Base-by-base conservation (phyloP, 2,888 invertebrate species). In the Epirrita christyi region DNA sequence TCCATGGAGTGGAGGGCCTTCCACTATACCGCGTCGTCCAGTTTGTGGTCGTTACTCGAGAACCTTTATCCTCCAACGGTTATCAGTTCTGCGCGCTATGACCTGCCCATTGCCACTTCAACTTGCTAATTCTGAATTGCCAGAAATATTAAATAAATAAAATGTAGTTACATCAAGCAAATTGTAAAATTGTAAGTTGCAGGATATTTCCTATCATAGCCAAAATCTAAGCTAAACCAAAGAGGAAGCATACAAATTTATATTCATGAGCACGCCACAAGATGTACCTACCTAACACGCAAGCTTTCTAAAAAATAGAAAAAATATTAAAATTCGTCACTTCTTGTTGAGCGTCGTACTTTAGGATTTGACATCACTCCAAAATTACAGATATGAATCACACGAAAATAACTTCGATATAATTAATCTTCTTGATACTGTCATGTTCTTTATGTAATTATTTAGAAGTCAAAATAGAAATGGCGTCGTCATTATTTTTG, bases 241-340 rank as follows among this genome's bases (percentile, higher is more conserved):
- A 15, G 6, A 40, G 42, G 44, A 42, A 52, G 50, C 40, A 50
- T 50, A 41, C 37, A 21, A 52, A 58, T 50, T 42, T 53, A 50
- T 53, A 59, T 61, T 55, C 42, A 58, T 29, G 37, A 47, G 55
- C 63, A 65, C 65, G 68, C 60, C 56, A 64, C 43, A 61, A 61
- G 10, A 50, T 38, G 46, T 46, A 43, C 44, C n/a, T n/a, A n/a
- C n/a, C n/a, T n/a, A 63, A 50, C 71, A 71, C 69, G 74, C 72
- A 15, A 70, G 46, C 51, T 54, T 65, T 66, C 61, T 61, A n/a
- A n/a, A n/a, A n/a, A n/a, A n/a, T 65, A 57, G 49, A 62, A 59
- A 50, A 61, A 66, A 56, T 58, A 53, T 56, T 50, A 38, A 51
- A 57, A 56, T 69, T 63, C 52, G 21, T 50, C 60, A 65, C 61